These are phyloP conservation scores for Megalopta genalis DNA, from an alignment of 1,140 invertebrate species.

Conservation along the genomic window DNA sequence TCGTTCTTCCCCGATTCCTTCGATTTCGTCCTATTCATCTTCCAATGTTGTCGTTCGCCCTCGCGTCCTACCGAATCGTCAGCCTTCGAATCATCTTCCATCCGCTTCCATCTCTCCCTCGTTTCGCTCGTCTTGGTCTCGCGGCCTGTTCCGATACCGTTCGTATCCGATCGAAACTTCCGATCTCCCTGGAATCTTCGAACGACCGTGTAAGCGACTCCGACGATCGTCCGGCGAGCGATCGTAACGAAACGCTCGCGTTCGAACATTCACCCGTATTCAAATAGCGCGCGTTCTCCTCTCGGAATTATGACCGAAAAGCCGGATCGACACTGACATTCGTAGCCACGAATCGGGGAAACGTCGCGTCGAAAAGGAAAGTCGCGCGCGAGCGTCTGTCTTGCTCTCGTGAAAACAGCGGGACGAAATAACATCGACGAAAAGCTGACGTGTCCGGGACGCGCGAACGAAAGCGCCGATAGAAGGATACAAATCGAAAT, in stretches of 20 bases:
- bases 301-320: constrained; percentile 27
- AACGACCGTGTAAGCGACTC: neutral
- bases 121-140: too few species aligned
- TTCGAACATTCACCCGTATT: neutral
- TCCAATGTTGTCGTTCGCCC: neutral
- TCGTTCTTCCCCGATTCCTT: neutral
- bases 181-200: neutral
- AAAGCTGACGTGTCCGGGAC: neutral
- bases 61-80: too few species aligned
- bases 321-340: constrained; percentile 15
- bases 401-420: neutral
- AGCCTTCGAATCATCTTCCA: too few species aligned
- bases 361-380: constrained; percentile 21
- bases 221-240: neutral
- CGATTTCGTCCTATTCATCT: neutral
- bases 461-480: neutral
- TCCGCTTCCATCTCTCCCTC: too few species aligned
- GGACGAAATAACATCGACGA: neutral
- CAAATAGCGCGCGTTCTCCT: neutral
- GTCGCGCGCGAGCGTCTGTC: neutral
- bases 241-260: neutral
- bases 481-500: neutral
- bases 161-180: too few species aligned
- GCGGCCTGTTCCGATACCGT: too few species aligned
- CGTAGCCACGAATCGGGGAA: constrained; percentile 35